Evolutionary conservation across 2,113 vertebrate species (phyloP).

Genomic region (Chaetodon trifascialis): DNA sequence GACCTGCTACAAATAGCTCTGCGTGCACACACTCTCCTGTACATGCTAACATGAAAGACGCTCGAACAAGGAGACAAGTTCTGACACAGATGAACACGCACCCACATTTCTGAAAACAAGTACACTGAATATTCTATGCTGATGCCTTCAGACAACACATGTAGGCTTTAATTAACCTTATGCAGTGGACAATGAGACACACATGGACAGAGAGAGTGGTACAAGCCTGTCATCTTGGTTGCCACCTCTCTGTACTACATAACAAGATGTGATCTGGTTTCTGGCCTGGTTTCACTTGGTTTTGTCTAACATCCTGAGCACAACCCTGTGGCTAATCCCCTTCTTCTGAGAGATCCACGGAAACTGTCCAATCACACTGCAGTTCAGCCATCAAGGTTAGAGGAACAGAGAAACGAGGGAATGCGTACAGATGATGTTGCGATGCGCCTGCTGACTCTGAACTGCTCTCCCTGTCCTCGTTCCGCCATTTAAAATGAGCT

Average conservation of each 20-base stretch:
- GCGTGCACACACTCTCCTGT: constrained; percentile 37
- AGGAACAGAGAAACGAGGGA: constrained; percentile 27
- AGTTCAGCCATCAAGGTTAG: constrained; percentile 54
- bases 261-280: constrained; percentile 1
- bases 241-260: background rate
- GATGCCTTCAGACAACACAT: constrained; percentile 6
- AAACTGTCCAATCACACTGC: constrained; percentile 38
- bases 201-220: background rate
- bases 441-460: constrained; percentile 14
- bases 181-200: background rate
- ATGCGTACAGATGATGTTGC: background rate
- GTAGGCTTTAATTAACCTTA: background rate
- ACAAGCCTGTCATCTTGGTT: background rate
- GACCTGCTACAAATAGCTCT: constrained; percentile 81
- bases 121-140: background rate
- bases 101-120: constrained; percentile 41
- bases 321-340: constrained; percentile 22
- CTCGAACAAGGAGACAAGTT: constrained; percentile 28
- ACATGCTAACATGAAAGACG: constrained; percentile 42
- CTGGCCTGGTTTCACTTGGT: constrained; percentile 31
- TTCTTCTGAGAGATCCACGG: constrained; percentile 30
- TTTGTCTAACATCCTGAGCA: constrained; percentile 17
- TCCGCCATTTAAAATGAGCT: constrained; percentile 40
- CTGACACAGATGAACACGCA: constrained; percentile 36
- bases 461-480: constrained; percentile 37